These are phyloP conservation scores for Lepilemur septentrionalis DNA, from an alignment of 2,797 vertebrate species.

Conservation along the genomic window DNA sequence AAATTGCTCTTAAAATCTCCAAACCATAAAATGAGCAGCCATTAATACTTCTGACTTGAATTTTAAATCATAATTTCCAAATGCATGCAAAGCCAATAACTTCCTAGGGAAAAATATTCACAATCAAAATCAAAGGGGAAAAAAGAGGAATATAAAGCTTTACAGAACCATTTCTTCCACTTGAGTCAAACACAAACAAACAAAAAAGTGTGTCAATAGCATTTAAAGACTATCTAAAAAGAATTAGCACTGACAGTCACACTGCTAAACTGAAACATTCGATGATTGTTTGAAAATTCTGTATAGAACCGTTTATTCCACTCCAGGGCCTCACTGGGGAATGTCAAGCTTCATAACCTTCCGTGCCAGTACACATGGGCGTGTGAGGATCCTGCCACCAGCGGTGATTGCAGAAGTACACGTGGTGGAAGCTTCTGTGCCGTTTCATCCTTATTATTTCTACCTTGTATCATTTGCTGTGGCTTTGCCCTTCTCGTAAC, in stretches of 20 bases:
- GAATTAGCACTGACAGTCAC: slow-evolving; percentile 59
- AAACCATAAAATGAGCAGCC: slow-evolving; percentile 11
- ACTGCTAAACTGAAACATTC: neutral
- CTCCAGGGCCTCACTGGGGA: neutral
- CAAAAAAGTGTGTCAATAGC: neutral
- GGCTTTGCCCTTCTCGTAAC: neutral
- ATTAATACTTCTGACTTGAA: neutral
- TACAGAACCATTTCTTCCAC: slow-evolving; percentile 38
- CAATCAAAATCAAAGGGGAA: slow-evolving; percentile 43
- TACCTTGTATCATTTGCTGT: neutral
- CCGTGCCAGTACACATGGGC: neutral
- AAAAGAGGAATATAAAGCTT: neutral
- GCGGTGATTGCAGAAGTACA: neutral
- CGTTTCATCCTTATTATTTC: neutral
- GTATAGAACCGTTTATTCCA: slow-evolving; percentile 45
- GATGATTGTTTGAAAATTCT: slow-evolving; percentile 37
- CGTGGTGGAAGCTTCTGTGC: neutral
- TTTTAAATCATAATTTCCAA: slow-evolving; percentile 38
- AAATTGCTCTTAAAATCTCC: slow-evolving; percentile 22
- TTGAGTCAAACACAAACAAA: slow-evolving; percentile 9
- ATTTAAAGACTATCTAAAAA: slow-evolving; percentile 42
- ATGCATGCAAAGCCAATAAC: neutral
- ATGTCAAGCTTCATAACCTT: slow-evolving; percentile 45
- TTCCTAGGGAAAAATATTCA: neutral
- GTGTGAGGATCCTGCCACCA: neutral